Conservation (phyloP, 2,888 invertebrate species). For the Ophion ellenae region DNA sequence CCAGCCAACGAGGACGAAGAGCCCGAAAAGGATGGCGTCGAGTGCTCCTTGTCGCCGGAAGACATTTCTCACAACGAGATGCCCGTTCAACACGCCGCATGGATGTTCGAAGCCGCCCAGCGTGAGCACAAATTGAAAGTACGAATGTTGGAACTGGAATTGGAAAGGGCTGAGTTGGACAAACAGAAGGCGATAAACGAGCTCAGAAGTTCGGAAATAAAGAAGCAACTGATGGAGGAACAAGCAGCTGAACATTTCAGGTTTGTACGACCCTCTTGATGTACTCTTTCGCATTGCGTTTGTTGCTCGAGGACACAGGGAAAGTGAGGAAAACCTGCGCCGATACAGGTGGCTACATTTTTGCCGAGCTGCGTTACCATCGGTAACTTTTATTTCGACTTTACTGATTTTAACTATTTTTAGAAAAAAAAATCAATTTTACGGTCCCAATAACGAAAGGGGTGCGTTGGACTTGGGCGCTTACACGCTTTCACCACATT, state of each 20-base stretch:
- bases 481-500: too few species aligned
- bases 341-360: too few species aligned
- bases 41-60: constrained; percentile 37
- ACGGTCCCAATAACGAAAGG: too few species aligned
- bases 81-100: constrained; percentile 58
- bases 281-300: neutral
- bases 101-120: constrained; percentile 71
- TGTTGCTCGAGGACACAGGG: too few species aligned
- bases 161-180: constrained; percentile 76
- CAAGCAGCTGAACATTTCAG: constrained; percentile 74
- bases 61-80: constrained; percentile 34
- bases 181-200: constrained; percentile 76
- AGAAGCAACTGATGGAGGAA: constrained; percentile 71
- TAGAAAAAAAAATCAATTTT: too few species aligned
- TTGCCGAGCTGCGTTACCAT: too few species aligned
- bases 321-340: too few species aligned
- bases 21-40: constrained; percentile 42
- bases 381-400: too few species aligned
- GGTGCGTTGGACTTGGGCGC: too few species aligned
- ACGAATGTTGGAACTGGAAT: constrained; percentile 73
- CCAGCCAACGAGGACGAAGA: constrained; percentile 39
- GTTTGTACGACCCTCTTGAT: constrained; percentile 50
- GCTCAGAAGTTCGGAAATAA: constrained; percentile 75
- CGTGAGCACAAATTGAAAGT: constrained; percentile 76
- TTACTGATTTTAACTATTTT: too few species aligned